phyloP scores from a whole-genome alignment of 2,888 invertebrate species.

The Hyppa rectilinea region DNA sequence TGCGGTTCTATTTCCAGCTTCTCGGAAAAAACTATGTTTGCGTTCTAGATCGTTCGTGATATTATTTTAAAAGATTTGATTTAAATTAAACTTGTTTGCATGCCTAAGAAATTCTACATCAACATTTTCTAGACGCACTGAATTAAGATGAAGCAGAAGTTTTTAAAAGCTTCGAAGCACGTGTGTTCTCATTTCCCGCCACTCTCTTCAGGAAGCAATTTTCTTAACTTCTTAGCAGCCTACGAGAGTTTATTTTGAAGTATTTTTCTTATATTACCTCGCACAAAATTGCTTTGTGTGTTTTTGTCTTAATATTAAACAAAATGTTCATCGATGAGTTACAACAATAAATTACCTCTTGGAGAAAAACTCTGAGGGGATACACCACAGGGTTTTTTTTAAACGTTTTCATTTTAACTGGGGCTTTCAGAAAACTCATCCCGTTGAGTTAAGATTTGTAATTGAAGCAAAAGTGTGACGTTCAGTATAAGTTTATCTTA shows the following conservation, averaged over 20 bases:
- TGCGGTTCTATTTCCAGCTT: constrained; percentile 1
- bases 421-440: not conserved
- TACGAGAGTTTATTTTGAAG: constrained; percentile 17
- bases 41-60: not conserved
- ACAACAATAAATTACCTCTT: not conserved
- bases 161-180: constrained; percentile 25
- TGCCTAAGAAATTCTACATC: not conserved
- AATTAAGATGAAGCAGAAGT: constrained; percentile 21
- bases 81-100: constrained; percentile 18
- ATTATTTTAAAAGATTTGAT: constrained; percentile 5
- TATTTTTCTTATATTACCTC: constrained; percentile 4
- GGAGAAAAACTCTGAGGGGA: too few species aligned
- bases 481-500: not conserved
- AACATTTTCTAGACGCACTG: constrained; percentile 20
- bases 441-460: not conserved
- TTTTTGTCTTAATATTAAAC: not conserved
- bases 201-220: constrained; percentile 27
- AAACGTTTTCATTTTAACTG: not conserved
- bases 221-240: constrained; percentile 29
- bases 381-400: not conserved
- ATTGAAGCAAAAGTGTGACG: not conserved
- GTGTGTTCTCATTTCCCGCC: constrained; percentile 28
- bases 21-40: not conserved
- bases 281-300: not conserved
- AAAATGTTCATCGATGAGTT: not conserved